Evolutionary conservation across 2,888 invertebrate species (phyloP).

Genomic region (Thecocarcelia acutangulata): DNA sequence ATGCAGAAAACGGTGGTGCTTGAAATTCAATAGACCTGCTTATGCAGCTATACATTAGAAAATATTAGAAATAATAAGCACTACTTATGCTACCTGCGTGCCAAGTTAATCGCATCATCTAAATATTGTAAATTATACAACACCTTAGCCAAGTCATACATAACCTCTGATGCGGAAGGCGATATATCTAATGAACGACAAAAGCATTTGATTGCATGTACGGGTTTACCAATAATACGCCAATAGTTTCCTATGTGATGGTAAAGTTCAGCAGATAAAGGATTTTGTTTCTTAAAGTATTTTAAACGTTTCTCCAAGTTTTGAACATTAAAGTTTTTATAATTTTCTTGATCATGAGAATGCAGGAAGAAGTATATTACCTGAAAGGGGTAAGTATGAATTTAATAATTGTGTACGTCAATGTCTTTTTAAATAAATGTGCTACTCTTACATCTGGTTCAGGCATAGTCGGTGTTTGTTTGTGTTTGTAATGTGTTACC

Average conservation of each 20-base stretch:
- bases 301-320: conserved; percentile 88
- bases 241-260: conserved; percentile 96
- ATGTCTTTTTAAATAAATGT: background rate
- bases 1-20: conserved; percentile 91
- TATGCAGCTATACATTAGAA: background rate
- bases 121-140: conserved; percentile 92
- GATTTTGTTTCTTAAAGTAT: conserved; percentile 91
- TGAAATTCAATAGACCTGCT: conserved; percentile 88
- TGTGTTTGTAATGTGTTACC: conserved; percentile 89
- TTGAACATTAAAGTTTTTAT: conserved; percentile 88
- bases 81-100: conserved; percentile 83
- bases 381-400: conserved; percentile 74
- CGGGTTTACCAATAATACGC: conserved; percentile 93
- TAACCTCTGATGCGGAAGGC: conserved; percentile 92
- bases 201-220: conserved; percentile 94
- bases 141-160: conserved; percentile 92
- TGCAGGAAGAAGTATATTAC: conserved; percentile 89
- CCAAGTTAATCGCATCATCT: conserved; percentile 94
- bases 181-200: conserved; percentile 91
- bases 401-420: background rate
- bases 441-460: conserved; percentile 86
- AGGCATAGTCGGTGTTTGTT: conserved; percentile 86
- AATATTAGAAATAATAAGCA: background rate
- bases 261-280: conserved; percentile 87
- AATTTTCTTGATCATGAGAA: conserved; percentile 82